Evolutionary conservation across 2,888 invertebrate species (phyloP).

Genomic region (Ptychoptera contaminata): DNA sequence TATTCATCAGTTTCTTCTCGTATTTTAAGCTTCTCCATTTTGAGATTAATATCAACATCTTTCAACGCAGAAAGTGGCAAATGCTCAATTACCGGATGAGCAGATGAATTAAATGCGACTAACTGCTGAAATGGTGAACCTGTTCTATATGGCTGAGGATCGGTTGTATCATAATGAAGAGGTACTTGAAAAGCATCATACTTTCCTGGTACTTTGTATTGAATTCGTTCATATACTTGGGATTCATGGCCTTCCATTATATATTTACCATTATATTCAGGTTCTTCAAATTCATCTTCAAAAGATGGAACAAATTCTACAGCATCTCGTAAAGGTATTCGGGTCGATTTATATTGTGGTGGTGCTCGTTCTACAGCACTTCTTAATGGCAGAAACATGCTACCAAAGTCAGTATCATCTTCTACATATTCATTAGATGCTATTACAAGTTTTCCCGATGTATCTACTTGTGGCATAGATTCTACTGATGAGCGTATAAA

Average conservation of each 20-base stretch:
- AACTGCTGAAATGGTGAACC: conserved; percentile 28
- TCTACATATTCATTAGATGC: conserved; percentile 6
- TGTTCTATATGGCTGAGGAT: conserved; percentile 24
- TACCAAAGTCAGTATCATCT: conserved; percentile 18
- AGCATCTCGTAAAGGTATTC: conserved; percentile 21
- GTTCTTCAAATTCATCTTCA: conserved; percentile 13
- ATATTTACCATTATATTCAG: conserved; percentile 9
- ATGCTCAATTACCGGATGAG: background rate
- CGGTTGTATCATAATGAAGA: conserved; percentile 12
- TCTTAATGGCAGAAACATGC: conserved; percentile 43
- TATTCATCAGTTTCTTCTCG: conserved; percentile 7
- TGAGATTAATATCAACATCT: background rate
- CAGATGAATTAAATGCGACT: conserved; percentile 14
- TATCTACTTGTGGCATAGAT: conserved; percentile 17
- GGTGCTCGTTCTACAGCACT: conserved; percentile 64
- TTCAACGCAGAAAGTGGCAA: background rate
- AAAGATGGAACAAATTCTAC: conserved; percentile 18
- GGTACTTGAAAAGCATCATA: conserved; percentile 23
- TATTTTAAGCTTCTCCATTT: conserved; percentile 4
- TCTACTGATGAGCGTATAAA: conserved; percentile 29
- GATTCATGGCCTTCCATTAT: background rate
- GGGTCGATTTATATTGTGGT: conserved; percentile 10
- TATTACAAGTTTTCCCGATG: conserved; percentile 10
- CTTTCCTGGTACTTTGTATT: conserved; percentile 14
- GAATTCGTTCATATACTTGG: background rate